Base-by-base conservation (phyloP, 2,113 vertebrate genomes). In the Nannobrachium achirus region DNA sequence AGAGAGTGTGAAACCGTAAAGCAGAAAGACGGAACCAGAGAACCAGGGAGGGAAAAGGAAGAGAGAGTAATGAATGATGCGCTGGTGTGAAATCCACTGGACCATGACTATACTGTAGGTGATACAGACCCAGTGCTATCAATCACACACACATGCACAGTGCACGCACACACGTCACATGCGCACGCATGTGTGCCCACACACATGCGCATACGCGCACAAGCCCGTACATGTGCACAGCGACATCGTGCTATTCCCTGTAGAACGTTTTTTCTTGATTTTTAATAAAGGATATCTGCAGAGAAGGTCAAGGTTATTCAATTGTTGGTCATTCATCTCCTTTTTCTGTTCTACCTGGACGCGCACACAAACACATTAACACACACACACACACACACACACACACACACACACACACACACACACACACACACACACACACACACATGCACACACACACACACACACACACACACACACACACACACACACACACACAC, bases 221-320 rank as follows among this genome's bases (percentile, higher is more conserved):
- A n/a, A n/a, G n/a, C n/a, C n/a, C n/a, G n/a, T n/a, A n/a, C n/a
- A n/a, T n/a, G 25, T 33, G 25, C 25, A 33, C 3, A 33, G 25
- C 25, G 25, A n/a, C 25, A 33, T 3, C 25, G 3, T 38, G 53
- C 80, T 87, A 81, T 79, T 82, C 85, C 86, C 75, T 56, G 68
- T 7, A 68, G 84, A 69, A 51, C 39, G 71, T 78, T 46, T 81
- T 83, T 81, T 87, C 73, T 79, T 86, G 79, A 83, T 86, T 84
- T 87, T 84, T 87, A 87, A 85, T 87, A 81, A 81, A 83, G 84
- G 81, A 82, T 89, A 82, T 85, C 79, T 73, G 71, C 75, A 78
- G 79, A 70, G 87, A 80, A 84, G 87, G 85, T 89, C 83, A 87
- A 89, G 87, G 87, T 89, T 86, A 86, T 89, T 86, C 80, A 84